Evolutionary conservation across 2,888 invertebrate species (phyloP).

Genomic region (Nemotelus nigrinus): DNA sequence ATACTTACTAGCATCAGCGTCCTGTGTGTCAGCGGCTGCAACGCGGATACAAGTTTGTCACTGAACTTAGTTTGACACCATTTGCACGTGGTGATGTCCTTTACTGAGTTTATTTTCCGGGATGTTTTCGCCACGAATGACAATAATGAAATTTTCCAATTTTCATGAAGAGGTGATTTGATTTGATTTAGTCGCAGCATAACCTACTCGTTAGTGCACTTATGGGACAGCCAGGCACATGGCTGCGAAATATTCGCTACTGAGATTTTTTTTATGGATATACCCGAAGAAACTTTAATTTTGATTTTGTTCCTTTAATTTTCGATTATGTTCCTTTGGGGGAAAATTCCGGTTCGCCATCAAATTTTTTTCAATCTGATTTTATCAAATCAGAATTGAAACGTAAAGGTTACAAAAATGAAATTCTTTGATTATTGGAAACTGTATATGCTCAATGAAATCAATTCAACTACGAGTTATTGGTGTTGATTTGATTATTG

Average conservation of each 20-base stretch:
- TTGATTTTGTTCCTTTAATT: constrained; percentile 29
- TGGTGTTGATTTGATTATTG: too few species aligned
- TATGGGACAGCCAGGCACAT: constrained; percentile 15
- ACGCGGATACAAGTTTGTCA: constrained; percentile 33
- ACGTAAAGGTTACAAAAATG: too few species aligned
- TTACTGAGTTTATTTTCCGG: constrained; percentile 30
- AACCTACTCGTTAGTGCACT: constrained; percentile 28
- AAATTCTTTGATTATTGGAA: too few species aligned
- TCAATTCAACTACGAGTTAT: too few species aligned
- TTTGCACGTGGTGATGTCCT: constrained; percentile 9
- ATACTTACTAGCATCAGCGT: too few species aligned
- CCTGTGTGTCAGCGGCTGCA: background rate
- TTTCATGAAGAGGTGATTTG: constrained; percentile 43
- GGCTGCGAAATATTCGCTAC: background rate
- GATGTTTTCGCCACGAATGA: constrained; percentile 37
- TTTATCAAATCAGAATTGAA: too few species aligned
- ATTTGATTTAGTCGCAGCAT: constrained; percentile 41
- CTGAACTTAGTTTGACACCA: constrained; percentile 34
- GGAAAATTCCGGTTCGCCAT: background rate
- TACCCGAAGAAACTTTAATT: constrained; percentile 16
- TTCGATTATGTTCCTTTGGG: constrained; percentile 27
- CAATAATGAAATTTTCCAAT: constrained; percentile 43
- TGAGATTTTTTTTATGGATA: constrained; percentile 11
- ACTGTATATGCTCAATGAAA: too few species aligned
- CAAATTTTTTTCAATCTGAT: too few species aligned